Percentiles rank a stretch among this genome's conserved stretches.
phyloP scores from a whole-genome alignment of 2,113 vertebrate species.

The Alexandromys fortis region DNA sequence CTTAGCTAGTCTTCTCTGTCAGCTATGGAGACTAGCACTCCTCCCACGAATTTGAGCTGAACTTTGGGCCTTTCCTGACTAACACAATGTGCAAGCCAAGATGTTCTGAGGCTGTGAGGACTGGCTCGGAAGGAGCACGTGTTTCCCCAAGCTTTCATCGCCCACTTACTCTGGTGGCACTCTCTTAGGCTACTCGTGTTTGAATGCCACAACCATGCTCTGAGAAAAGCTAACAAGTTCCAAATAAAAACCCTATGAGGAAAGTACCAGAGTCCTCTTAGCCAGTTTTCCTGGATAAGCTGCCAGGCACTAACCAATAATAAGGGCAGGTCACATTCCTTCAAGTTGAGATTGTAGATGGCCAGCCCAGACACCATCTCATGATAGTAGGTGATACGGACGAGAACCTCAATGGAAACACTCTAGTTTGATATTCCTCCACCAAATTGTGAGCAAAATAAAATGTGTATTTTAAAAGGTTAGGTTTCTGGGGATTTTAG shows the following conservation, averaged over 20 bases:
- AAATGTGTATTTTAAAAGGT: background rate
- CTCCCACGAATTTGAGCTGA: background rate
- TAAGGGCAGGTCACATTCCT: fast-evolving
- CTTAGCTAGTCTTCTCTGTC: background rate
- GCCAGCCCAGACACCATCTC: background rate
- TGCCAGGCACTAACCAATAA: background rate
- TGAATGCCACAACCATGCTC: background rate
- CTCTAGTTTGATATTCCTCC: fast-evolving
- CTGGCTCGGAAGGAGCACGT: background rate
- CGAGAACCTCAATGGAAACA: background rate
- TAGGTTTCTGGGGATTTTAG: background rate
- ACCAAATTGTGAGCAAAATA: conserved; percentile 22
- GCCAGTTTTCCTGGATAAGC: background rate
- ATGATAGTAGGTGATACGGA: background rate
- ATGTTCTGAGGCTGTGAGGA: background rate
- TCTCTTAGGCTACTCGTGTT: background rate
- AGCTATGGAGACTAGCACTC: background rate
- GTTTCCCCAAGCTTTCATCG: background rate
- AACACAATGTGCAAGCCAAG: background rate
- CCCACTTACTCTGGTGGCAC: background rate
- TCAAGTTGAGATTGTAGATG: background rate
- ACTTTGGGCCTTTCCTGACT: background rate
- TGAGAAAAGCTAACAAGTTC: background rate
- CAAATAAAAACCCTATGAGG: background rate
- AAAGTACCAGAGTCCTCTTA: background rate